Evolutionary conservation across 2,113 vertebrate species (phyloP).

Genomic region (Trematomus loennbergii): DNA sequence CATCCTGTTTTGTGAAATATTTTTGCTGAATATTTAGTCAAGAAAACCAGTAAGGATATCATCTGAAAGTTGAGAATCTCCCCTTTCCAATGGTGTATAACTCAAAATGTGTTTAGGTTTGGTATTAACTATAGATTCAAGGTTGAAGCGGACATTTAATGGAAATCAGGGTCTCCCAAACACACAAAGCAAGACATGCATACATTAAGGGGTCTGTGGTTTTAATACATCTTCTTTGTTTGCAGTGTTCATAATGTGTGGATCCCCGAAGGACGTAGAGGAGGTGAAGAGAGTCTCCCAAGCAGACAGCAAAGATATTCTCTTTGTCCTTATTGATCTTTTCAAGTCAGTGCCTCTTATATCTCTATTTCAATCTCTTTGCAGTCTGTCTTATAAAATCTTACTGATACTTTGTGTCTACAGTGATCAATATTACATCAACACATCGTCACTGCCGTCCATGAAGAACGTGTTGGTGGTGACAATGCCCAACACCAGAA

Average conservation of each 20-base stretch:
- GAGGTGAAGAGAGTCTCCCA: constrained; percentile 64
- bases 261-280: constrained; percentile 78
- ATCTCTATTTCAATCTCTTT: background rate
- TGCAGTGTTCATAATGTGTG: constrained; percentile 93
- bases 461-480: constrained; percentile 94
- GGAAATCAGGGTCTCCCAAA: background rate
- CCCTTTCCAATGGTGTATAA: too few species aligned
- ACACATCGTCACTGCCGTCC: constrained; percentile 60
- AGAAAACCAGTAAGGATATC: too few species aligned
- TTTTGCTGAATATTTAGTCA: too few species aligned
- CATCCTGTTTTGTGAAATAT: too few species aligned
- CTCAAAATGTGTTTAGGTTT: constrained; percentile 10
- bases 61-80: too few species aligned
- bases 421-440: constrained; percentile 88
- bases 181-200: too few species aligned
- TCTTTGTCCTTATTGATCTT: constrained; percentile 93
- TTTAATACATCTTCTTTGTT: constrained; percentile 15
- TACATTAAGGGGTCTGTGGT: background rate
- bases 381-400: background rate
- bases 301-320: constrained; percentile 78
- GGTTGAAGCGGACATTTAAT: constrained; percentile 21
- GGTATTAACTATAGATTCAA: constrained; percentile 42
- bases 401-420: constrained; percentile 11
- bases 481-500: constrained; percentile 84
- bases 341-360: constrained; percentile 88